Base-by-base conservation (phyloP, 2,888 invertebrate genomes). In the Macrosoma leucophasiata region DNA sequence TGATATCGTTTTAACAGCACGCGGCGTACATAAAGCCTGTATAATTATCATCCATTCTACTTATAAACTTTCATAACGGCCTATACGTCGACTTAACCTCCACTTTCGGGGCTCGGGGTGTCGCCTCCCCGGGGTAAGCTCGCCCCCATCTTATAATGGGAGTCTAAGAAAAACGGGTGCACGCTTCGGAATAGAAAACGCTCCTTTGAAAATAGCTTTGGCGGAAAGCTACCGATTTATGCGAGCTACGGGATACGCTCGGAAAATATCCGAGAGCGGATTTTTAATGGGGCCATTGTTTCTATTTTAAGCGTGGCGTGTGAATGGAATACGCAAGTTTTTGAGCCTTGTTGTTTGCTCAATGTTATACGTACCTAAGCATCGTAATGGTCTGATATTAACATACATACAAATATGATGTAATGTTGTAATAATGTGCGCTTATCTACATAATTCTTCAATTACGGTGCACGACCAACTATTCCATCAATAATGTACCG, bases 41-140 rank as follows among this genome's bases (percentile, higher is more conserved):
- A 77, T 82, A 82, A 84, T 84, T 84, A 84, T 79, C 82, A 82
- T 84, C 81, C 75, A 72, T 82, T 81, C 72, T 76, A 79, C 84
- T 84, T 84, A 82, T 81, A 84, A 82, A 84, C 76, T 84, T 82
- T 81, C 75, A 76, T 77, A 84, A 84, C 73, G 81, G 78, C 77
- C 81, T 79, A 84, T 84, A 84, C 78, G 81, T 84, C 82, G 84
- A 71, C 75, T 79, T 75, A 81, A 77, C 75, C 79, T 76, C 75
- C 72, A 75, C 78, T 79, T 79, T 79, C 56, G 74, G 77, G n/a
- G 67, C 62, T 54, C 56, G 56, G 55, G 48, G 50, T 35, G 41
- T 30, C 29, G 31, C 41, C 43, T 53, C 42, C 36, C 30, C 20
- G 33, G 46, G 45, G 52, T 47, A 41, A 35, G 38, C 30, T 40